Percentiles rank a stretch among this genome's conserved stretches.
Conservation (phyloP, 2,888 invertebrate genomes). For the Melolontha melolontha region DNA sequence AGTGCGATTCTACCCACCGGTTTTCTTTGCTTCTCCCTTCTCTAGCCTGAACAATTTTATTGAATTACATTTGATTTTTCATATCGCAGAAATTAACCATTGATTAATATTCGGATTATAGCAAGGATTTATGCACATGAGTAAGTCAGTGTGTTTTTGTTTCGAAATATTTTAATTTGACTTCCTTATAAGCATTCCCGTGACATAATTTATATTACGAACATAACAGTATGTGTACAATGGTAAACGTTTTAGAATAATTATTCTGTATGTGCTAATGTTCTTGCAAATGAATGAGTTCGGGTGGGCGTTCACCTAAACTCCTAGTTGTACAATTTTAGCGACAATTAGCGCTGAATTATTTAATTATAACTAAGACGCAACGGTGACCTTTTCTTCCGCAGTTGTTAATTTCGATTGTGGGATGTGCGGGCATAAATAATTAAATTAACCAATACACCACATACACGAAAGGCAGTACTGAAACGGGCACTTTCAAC, state of each 20-base stretch:
- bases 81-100: too few relatives aligned
- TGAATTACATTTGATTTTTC: too few relatives aligned
- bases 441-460: slow-evolving; percentile 25
- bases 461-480: slow-evolving; percentile 16
- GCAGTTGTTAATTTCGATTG: slow-evolving; percentile 42
- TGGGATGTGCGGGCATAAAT: slow-evolving; percentile 41
- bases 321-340: slow-evolving; percentile 25
- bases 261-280: slow-evolving; percentile 32
- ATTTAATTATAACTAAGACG: slow-evolving; percentile 41
- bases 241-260: slow-evolving; percentile 13
- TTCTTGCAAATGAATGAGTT: slow-evolving; percentile 10
- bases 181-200: too few relatives aligned
- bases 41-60: too few relatives aligned
- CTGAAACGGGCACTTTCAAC: slow-evolving; percentile 38
- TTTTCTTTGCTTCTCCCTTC: too few relatives aligned
- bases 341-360: slow-evolving; percentile 36
- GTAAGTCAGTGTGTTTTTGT: too few relatives aligned
- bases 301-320: slow-evolving; percentile 14
- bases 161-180: too few relatives aligned
- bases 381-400: slow-evolving; percentile 42
- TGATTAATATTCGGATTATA: too few relatives aligned
- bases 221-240: too few relatives aligned
- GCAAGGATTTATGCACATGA: too few relatives aligned
- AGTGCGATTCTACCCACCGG: too few relatives aligned
- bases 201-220: too few relatives aligned